Base-by-base conservation (phyloP, 2,888 invertebrate species). In the Chorisops tibialis region DNA sequence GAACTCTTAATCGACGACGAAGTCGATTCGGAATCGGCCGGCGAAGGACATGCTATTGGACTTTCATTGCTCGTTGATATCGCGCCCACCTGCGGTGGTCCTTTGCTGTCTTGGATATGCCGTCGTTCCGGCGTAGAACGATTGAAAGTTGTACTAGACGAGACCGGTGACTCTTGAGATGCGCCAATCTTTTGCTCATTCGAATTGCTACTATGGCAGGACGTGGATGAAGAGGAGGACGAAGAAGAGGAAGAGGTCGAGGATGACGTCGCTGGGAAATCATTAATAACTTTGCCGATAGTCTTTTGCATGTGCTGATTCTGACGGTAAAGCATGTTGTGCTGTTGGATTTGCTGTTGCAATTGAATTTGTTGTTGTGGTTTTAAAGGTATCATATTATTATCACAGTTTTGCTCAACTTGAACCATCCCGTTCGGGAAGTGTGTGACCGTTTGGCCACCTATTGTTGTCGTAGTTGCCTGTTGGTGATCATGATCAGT, bases 41-140 rank as follows among this genome's bases (percentile, higher is more conserved):
- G 84, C n/a, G 85, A 85, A 1, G 85, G 83, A 65, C 84, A 83
- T 65, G 86, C 86, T 3, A 82, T 79, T 0, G 88, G 87, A 49
- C 89, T 87, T 39, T 89, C 88, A 70, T 89, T 87, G 73, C 91
- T 91, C 0, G 91, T 91, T 68, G 91, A 91, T 9, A 92, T 88
- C 1, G 91, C 87, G 0, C 91, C 91, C 4, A 90, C 91, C 74
- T 92, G 91, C 63, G 91, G 90, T 0, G 91, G 91, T 1, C 83
- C 83, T 69, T 88, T 82, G 24, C 82, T 82, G 69, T 88, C 88
- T 7, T 83, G 81, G 21, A 81, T 59, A 22, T 37, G 48, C 41
- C 52, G 50, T 24, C 37, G 16, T 12, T 79, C 71, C 74, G 80
- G 71, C n/a, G 81, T 75, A 68, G 80, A 80, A 61, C 79, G 76